Evolutionary conservation across 1,140 invertebrate genomes (phyloP), one percentile per base, ranked within the genome.

Genomic region (Bombus confusus): DNA sequence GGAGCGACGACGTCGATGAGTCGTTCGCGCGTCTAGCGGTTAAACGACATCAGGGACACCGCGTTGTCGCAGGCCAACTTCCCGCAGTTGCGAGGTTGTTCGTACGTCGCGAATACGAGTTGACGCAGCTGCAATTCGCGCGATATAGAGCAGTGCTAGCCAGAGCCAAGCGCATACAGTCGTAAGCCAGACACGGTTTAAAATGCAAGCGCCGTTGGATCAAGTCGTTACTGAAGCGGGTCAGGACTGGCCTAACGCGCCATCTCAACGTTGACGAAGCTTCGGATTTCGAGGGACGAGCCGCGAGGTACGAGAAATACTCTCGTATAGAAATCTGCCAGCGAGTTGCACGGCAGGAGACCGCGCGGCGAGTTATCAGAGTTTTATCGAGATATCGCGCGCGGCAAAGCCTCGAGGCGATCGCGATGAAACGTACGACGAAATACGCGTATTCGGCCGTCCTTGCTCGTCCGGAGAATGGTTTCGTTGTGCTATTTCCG

Each of bases 401-500:
- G 18, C 47, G 1, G 6, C 47, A 22, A 52, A 22, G 1, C 6
- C 18, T 22, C 1, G 18, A 52, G 47, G 18, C 0, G 22, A 52
- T 22, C 18, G 0, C 18, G 47, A 52, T 18, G 47, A 52, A 52
- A 52, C 47, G 47, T 52, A 59, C 52, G 25, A 64, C 15, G 57
- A 81, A 57, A 73, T 57, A 31, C 72, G 52, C 39, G 47, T 15
- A 2, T 18, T 41, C 13, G 64, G 68, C 10, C 64, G 64, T 69
- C 41, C 64, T 76, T 75, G 62, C 22, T 31, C 62, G 39, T 25
- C 69, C 69, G 6, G 37, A 62, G 73, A 81, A 81, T 9, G 39
- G 39, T 76, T 52, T 41, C 62, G 73, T 68, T 57, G 59, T 57
- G 15, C 81, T 52, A 39, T 34, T 83, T 68, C 10, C 12, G 22